A percentile compares a stretch with the other conserved stretches of the same genome.
Evolutionary conservation across 2,113 vertebrate species (phyloP).

Genomic region (Nematolebias whitei): DNA sequence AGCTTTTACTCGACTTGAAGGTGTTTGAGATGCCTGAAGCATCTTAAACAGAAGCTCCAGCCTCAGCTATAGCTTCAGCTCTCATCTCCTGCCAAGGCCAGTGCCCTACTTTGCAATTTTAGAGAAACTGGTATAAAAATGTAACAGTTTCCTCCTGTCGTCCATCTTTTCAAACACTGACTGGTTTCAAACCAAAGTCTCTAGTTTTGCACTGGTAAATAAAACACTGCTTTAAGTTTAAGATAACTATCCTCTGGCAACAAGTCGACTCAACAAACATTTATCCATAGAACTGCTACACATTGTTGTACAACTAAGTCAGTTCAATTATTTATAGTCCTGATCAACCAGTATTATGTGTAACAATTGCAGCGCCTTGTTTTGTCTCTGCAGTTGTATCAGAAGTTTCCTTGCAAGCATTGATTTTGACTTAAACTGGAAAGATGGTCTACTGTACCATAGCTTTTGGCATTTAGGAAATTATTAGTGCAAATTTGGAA

Average conservation of each 20-base stretch:
- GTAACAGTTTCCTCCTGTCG: neutral
- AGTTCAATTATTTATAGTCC: neutral
- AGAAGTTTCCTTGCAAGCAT: too few species aligned
- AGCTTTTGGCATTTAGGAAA: neutral
- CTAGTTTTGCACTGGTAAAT: neutral
- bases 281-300: neutral
- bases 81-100: neutral
- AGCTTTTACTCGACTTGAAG: neutral
- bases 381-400: too few species aligned
- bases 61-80: neutral
- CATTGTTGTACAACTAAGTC: neutral
- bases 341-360: too few species aligned
- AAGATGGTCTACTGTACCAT: neutral
- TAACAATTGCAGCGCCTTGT: too few species aligned
- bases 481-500: neutral
- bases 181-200: neutral
- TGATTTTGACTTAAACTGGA: neutral
- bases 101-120: neutral
- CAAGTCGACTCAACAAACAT: neutral
- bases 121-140: neutral
- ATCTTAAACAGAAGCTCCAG: constrained; percentile 1
- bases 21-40: constrained; percentile 3
- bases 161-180: neutral
- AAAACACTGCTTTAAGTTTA: constrained; percentile 1
- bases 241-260: neutral